Base-by-base conservation (phyloP, 2,797 vertebrate species). In the Megaceryle alcyon region DNA sequence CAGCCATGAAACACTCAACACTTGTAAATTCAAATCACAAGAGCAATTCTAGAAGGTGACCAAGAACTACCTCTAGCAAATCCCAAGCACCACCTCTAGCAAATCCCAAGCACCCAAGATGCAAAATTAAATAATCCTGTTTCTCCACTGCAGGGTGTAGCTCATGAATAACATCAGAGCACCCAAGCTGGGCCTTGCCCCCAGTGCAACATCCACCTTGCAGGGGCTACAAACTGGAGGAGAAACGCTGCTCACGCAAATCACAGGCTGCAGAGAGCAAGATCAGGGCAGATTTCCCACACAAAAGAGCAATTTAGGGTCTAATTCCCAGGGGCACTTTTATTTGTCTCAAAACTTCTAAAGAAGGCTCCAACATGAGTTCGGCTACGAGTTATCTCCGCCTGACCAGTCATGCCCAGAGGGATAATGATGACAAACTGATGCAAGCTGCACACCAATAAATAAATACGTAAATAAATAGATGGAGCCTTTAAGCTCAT, bases 151-250 rank as follows among this genome's bases (percentile, higher is more conserved):
- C 88, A 75, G 72, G 89, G 82, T 53, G 72, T 21, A 97, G 96
- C 88, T 96, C 91, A 77, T 88, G 92, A 95, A 92, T 57, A 88
- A 94, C 86, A 53, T 61, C 51, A 70, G 85, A 91, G 97, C 83
- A 46, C 4, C 57, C 80, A 82, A 96, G 94, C 84, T 21, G 85
- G 82, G 90, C 78, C 92, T 6, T n/a, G 2, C 33, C 91, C 91
- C 68, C 78, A 56, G 88, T 71, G 0, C 37, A 3, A 17, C 23
- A 49, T 63, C 86, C 85, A 79, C 70, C 92, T 82, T 60, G 26
- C 49, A 51, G 49, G 14, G 49, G 61, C 84, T 41, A 18, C 80
- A 37, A 9, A 66, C 53, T 48, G n/a, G 1, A 39, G 63, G 17
- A 51, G 28, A 79, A 90, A 71, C 18, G 23, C 73, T 16, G 17